phyloP scores from a whole-genome alignment of 2,113 vertebrate species.

The Promerops cafer region DNA sequence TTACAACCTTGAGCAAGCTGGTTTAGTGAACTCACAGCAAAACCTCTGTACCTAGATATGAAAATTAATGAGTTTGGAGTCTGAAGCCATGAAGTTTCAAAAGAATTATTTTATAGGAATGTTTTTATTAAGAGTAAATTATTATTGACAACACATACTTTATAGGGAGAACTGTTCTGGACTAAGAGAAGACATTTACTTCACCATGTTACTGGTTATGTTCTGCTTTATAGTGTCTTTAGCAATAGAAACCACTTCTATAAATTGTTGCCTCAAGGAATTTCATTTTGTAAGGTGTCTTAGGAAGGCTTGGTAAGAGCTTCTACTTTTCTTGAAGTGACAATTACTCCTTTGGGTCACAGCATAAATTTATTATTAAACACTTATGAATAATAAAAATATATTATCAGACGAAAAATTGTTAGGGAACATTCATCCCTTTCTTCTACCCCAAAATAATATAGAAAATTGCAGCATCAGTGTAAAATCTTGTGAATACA shows the following conservation, averaged over 20 bases:
- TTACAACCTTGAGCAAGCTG: not conserved
- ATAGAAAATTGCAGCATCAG: not conserved
- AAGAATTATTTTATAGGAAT: not conserved
- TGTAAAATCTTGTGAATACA: not conserved
- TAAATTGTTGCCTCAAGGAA: not conserved
- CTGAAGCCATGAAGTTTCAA: not conserved
- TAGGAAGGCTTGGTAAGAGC: not conserved
- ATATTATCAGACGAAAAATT: conserved; percentile 7
- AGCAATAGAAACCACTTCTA: not conserved
- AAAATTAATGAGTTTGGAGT: not conserved
- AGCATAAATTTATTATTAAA: conserved; percentile 26
- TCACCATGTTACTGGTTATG: not conserved
- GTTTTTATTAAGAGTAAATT: not conserved
- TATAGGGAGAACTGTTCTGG: not conserved
- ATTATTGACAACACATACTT: not conserved
- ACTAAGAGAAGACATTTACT: not conserved
- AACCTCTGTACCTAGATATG: not conserved
- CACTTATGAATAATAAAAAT: conserved; percentile 7
- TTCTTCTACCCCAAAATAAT: not conserved
- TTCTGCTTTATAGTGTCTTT: conserved; percentile 11
- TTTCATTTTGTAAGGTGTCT: not conserved
- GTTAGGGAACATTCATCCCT: not conserved
- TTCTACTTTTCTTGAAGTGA: not conserved
- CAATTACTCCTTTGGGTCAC: not conserved
- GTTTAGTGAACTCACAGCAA: not conserved